Conservation (phyloP, 2,113 vertebrate species). For the Heteronetta atricapilla region DNA sequence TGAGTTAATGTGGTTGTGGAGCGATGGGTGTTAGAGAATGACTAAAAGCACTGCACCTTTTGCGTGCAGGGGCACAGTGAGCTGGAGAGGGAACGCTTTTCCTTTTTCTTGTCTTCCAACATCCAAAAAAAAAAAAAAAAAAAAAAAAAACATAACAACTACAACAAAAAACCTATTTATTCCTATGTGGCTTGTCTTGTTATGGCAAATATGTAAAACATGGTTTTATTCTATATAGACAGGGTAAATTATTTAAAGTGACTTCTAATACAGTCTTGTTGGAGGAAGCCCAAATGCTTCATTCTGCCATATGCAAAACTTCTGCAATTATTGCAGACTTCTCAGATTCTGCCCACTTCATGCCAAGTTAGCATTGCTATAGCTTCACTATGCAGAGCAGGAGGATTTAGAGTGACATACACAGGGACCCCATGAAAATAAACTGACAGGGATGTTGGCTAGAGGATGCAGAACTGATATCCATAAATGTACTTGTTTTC, state of each 20-base stretch:
- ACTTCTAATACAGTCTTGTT: background rate
- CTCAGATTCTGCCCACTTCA: constrained; percentile 2
- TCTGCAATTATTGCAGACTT: background rate
- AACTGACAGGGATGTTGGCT: background rate
- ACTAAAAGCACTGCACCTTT: background rate
- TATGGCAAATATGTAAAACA: background rate
- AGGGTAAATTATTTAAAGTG: background rate
- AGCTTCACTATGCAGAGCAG: background rate
- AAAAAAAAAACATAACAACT: no score
- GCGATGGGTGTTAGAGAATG: background rate
- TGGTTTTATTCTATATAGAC: background rate
- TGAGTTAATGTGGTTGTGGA: no score
- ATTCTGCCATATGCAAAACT: background rate
- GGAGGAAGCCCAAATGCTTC: constrained; percentile 2
- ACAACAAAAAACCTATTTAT: no score
- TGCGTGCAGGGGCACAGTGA: background rate
- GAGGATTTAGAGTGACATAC: background rate
- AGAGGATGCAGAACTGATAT: background rate
- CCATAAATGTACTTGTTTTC: background rate
- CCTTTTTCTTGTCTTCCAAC: background rate
- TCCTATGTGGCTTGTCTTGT: background rate
- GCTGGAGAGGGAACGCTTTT: background rate
- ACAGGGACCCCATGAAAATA: background rate
- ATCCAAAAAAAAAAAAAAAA: no score
- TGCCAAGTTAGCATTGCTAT: background rate